These are phyloP conservation scores for Ephydatia muelleri DNA, from an alignment of 37 sponge, comb jelly and placozoan genomes.

Conservation along the genomic window DNA sequence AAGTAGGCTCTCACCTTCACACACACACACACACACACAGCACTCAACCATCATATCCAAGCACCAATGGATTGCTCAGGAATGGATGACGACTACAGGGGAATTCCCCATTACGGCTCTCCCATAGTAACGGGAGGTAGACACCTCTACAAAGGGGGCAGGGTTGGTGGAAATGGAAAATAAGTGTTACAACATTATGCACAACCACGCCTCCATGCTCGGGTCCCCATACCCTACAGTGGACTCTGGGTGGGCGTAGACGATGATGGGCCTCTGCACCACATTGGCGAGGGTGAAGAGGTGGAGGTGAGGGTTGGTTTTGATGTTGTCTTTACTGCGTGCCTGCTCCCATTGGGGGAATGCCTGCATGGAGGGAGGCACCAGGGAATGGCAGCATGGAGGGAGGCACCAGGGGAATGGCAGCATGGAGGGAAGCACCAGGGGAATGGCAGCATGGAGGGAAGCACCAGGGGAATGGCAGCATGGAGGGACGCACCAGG, in stretches of 20 bases:
- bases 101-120: constrained; percentile 7
- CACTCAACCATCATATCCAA: constrained; percentile 55
- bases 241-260: constrained; percentile 58
- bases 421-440: too few species aligned
- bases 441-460: too few species aligned
- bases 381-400: too few species aligned
- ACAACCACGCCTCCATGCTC: not conserved
- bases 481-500: too few species aligned
- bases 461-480: too few species aligned
- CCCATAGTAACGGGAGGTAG: constrained; percentile 73
- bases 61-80: constrained; percentile 51
- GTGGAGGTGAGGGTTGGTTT: constrained; percentile 47
- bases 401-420: too few species aligned
- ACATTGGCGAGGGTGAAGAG: constrained; percentile 70
- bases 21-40: constrained; percentile 3
- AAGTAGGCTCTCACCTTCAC: not conserved
- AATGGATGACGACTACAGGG: constrained; percentile 49
- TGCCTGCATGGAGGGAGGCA: constrained; percentile 3
- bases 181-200: not conserved
- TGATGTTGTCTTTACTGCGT: constrained; percentile 28
- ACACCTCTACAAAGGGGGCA: constrained; percentile 39
- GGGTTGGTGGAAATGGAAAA: constrained; percentile 6
- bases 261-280: constrained; percentile 65
- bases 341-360: constrained; percentile 73
- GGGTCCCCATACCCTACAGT: constrained; percentile 48